Evolutionary conservation across 2,797 vertebrate species (phyloP).

Genomic region (Loriculus beryllinus): DNA sequence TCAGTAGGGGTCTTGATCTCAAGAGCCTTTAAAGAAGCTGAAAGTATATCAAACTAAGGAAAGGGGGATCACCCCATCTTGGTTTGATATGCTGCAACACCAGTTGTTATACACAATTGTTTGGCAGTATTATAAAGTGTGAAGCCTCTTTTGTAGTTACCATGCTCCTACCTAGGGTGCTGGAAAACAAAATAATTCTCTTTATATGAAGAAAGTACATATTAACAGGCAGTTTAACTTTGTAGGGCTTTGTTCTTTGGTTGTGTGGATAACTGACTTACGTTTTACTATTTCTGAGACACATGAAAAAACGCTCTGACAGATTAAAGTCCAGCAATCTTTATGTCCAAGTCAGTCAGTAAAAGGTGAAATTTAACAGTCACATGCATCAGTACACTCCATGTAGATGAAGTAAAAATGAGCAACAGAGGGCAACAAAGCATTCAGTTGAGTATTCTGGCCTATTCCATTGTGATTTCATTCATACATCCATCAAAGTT

Average conservation of each 20-base stretch:
- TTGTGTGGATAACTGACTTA: not conserved
- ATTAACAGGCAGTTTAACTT: not conserved
- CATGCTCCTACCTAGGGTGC: not conserved
- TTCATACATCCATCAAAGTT: not conserved
- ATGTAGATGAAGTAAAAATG: conserved; percentile 9
- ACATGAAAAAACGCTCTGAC: not conserved
- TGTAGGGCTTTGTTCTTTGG: not conserved
- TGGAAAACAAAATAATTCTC: not conserved
- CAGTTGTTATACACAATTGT: conserved; percentile 28
- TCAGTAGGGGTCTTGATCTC: conserved; percentile 64
- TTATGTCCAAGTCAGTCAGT: not conserved
- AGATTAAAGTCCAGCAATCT: not conserved
- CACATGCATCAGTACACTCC: not conserved
- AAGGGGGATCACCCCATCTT: conserved; percentile 21
- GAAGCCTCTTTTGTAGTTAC: not conserved
- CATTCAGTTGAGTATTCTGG: not conserved
- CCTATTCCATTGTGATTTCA: not conserved
- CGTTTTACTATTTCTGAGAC: not conserved
- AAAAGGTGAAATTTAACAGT: conserved; percentile 11
- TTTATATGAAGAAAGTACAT: not conserved
- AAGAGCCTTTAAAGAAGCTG: conserved; percentile 65
- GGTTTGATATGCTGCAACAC: conserved; percentile 38
- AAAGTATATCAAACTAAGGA: conserved; percentile 54
- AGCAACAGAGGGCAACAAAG: not conserved
- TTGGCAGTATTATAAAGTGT: conserved; percentile 1